Percentiles rank a stretch among this genome's conserved stretches.
Conservation (phyloP, 2,113 vertebrate species). For the Psittacara wagleri region DNA sequence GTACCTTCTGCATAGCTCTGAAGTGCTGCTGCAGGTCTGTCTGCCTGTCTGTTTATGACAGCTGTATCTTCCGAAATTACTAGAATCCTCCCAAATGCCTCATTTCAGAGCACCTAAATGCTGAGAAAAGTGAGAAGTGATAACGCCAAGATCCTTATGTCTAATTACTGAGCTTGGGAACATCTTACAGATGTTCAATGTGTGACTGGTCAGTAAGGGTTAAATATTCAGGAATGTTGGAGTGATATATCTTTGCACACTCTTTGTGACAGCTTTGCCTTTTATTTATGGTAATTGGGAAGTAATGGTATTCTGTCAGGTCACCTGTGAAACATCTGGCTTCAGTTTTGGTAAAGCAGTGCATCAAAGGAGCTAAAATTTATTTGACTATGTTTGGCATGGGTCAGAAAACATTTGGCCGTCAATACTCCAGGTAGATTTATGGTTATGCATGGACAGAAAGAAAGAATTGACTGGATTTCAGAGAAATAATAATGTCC, state of each 20-base stretch:
- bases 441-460: background rate
- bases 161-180: background rate
- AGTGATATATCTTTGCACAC: background rate
- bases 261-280: conserved; percentile 21
- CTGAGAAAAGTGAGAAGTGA: background rate
- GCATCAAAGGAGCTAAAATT: conserved; percentile 55
- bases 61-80: background rate
- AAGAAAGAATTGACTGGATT: background rate
- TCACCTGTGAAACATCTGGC: conserved; percentile 75
- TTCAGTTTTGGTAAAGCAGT: conserved; percentile 25
- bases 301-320: conserved; percentile 46
- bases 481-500: background rate
- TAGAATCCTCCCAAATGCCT: background rate
- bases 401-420: conserved; percentile 18
- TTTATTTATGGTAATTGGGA: conserved; percentile 64
- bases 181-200: background rate
- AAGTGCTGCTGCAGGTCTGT: background rate
- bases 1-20: background rate
- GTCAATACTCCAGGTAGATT: conserved; percentile 15
- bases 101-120: background rate
- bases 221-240: conserved; percentile 64
- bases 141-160: background rate
- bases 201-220: conserved; percentile 36
- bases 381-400: conserved; percentile 31
- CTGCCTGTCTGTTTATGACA: background rate